Evolutionary conservation across 30 jellyfish, hydroid and myxozoan species (phyloP).

Genomic region (Cassiopea xamachana): DNA sequence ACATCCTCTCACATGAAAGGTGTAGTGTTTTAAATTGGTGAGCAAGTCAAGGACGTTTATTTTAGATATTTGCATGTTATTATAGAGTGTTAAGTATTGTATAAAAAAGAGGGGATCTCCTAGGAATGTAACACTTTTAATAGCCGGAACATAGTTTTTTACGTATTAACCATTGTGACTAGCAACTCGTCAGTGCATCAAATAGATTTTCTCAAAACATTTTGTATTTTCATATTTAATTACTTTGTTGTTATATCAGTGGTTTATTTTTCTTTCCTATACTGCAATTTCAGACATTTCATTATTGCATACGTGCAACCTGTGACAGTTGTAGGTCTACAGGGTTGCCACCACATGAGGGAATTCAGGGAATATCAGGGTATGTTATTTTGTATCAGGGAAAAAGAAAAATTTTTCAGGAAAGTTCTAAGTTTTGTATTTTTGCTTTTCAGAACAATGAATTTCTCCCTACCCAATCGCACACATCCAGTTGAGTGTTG

Average conservation of each 20-base stretch:
- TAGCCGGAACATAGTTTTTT: slow-evolving; percentile 70
- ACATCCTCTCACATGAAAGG: slow-evolving; percentile 40
- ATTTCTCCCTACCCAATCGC: no score
- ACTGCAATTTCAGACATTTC: neutral
- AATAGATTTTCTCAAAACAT: slow-evolving; percentile 62
- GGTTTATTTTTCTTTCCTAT: neutral
- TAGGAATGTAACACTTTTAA: slow-evolving; percentile 63
- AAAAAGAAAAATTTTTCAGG: no score
- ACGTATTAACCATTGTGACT: slow-evolving; percentile 50
- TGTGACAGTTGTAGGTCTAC: no score
- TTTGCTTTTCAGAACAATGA: no score
- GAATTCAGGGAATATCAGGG: no score
- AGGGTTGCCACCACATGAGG: no score
- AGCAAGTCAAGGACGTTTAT: slow-evolving; percentile 58
- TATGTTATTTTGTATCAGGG: no score
- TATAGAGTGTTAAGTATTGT: slow-evolving; percentile 66
- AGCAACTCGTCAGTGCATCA: slow-evolving; percentile 52
- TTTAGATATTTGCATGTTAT: slow-evolving; percentile 52
- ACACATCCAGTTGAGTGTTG: no score
- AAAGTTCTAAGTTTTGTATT: no score
- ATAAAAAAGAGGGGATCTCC: slow-evolving; percentile 66
- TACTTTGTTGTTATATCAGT: slow-evolving; percentile 44
- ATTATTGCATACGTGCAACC: no score
- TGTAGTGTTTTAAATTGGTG: slow-evolving; percentile 47
- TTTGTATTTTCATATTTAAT: slow-evolving; percentile 61